These are phyloP conservation scores for Cheilosia pagana DNA, from an alignment of 2,888 invertebrate species.

Conservation along the genomic window DNA sequence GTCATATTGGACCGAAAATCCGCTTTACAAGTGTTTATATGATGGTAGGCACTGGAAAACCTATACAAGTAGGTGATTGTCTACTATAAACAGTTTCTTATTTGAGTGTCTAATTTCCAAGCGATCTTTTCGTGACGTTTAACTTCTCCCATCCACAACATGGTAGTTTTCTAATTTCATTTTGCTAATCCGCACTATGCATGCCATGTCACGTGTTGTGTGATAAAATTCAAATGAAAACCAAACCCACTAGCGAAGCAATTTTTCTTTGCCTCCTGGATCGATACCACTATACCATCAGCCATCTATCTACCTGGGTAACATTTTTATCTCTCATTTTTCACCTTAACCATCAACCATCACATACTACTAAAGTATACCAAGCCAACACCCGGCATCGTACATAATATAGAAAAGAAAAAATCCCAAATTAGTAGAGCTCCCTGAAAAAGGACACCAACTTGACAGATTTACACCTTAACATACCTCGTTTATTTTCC, in stretches of 20 bases:
- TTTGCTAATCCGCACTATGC: constrained; percentile 56
- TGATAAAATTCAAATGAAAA: constrained; percentile 65
- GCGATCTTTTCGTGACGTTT: too few relatives aligned
- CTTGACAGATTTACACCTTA: constrained; percentile 76
- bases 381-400: constrained; percentile 5
- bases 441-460: constrained; percentile 74
- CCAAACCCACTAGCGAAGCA: constrained; percentile 13
- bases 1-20: constrained; percentile 12
- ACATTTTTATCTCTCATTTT: constrained; percentile 67
- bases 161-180: background rate
- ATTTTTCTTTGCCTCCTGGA: constrained; percentile 13
- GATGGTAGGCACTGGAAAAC: constrained; percentile 15
- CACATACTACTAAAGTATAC: constrained; percentile 40
- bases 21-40: constrained; percentile 2
- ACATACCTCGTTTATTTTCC: constrained; percentile 75
- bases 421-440: constrained; percentile 74
- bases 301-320: constrained; percentile 68
- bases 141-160: background rate
- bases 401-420: constrained; percentile 15
- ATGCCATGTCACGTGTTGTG: constrained; percentile 57
- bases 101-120: too few relatives aligned
- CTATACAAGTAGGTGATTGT: too few relatives aligned
- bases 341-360: constrained; percentile 70
- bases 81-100: too few relatives aligned
- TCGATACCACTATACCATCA: constrained; percentile 40